Evolutionary conservation across 2,888 invertebrate species (phyloP).

Genomic region (Dolomedes plantarius): DNA sequence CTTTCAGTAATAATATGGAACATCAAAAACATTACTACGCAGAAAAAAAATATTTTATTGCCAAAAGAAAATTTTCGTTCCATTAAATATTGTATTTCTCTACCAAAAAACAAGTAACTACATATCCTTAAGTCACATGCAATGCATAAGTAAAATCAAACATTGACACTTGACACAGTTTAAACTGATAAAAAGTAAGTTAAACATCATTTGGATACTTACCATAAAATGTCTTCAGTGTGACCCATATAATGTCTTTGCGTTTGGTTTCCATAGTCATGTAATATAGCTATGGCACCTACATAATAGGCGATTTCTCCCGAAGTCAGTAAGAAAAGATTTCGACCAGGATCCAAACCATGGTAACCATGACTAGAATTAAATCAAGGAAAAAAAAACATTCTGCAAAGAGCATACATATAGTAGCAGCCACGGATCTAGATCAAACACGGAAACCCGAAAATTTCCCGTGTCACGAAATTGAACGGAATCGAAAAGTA

Average conservation of each 20-base stretch:
- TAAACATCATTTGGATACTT: too few species aligned
- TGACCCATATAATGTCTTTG: constrained; percentile 94
- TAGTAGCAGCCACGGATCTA: neutral
- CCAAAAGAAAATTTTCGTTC: too few species aligned
- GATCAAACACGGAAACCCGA: neutral
- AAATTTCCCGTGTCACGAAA: neutral
- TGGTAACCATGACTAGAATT: constrained; percentile 67
- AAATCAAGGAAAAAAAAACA: constrained; percentile 34
- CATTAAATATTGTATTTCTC: too few species aligned
- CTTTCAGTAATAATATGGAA: too few species aligned
- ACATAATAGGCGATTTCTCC: constrained; percentile 95
- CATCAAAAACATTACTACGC: too few species aligned
- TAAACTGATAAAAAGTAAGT: too few species aligned
- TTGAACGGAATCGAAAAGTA: too few species aligned
- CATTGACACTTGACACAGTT: too few species aligned
- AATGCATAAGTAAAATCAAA: too few species aligned
- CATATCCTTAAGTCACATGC: too few species aligned
- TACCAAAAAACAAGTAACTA: too few species aligned
- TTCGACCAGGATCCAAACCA: constrained; percentile 65
- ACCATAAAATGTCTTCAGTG: constrained; percentile 96
- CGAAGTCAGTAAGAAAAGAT: constrained; percentile 45
- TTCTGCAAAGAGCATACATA: neutral
- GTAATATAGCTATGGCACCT: constrained; percentile 91
- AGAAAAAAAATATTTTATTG: too few species aligned
- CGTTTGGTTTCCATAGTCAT: constrained; percentile 89